Evolutionary conservation across 1,140 invertebrate species (phyloP), one percentile per base, ranked within the genome.

Genomic region (Plodia interpunctella): DNA sequence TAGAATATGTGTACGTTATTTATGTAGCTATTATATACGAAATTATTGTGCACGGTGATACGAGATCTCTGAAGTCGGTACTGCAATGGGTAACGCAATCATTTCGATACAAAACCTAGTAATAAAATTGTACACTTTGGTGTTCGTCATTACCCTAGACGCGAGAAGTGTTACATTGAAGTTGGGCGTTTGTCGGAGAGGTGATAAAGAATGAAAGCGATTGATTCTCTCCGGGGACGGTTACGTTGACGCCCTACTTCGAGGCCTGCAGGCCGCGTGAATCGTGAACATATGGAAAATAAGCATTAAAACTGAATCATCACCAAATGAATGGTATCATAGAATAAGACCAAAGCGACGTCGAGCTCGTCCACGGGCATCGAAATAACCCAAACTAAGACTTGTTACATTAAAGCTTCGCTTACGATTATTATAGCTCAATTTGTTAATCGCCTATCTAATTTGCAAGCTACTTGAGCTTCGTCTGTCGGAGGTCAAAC

Each of bases 361-460:
- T 53, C 67, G 74, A 70, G 70, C 65, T 63, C 68, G 57, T 55
- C 60, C 60, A 51, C 57, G 58, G 66, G 18, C 59, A 35, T 55
- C 52, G 35, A 2, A 49, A 53, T 53, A 38, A 50, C 59, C 56
- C 67, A 65, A 66, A 77, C 67, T 78, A 72, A 73, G 59, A 76
- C 72, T 52, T 62, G 70, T 68, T 66, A 70, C 71, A 76, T 85
- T 84, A 79, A 83, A 88, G 85, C 83, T 84, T 82, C 76, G 79
- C 78, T 80, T 78, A 76, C 68, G 73, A 72, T 71, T 79, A 74
- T 55, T 58, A 77, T 68, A 77, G 75, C 76, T 80, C 77, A 88
- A 88, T 88, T 88, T 88, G 80, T 88, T 86, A 87, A 78, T 83
- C 75, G 78, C 85, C 85, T 88, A 88, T 88, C 85, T 88, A 88